Percentiles rank a stretch among this genome's conserved stretches.
These are phyloP conservation scores for Machimus atricapillus DNA, from an alignment of 2,888 invertebrate species.

Conservation along the genomic window DNA sequence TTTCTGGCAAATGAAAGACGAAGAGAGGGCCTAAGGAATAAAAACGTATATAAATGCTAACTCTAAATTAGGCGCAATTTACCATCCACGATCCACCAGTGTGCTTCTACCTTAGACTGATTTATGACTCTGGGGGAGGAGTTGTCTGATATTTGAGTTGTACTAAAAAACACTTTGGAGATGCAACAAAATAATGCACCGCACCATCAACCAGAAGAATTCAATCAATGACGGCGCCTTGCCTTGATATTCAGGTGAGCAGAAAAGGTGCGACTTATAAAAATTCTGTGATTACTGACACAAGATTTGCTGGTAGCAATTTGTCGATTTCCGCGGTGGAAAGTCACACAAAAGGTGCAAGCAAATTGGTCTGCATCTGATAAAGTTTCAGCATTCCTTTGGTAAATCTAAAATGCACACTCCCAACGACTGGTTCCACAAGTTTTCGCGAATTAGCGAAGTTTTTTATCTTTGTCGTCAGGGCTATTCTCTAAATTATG, in stretches of 20 bases:
- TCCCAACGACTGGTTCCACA: neutral
- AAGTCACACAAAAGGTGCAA: neutral
- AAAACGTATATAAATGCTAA: neutral
- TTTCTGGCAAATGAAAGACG: neutral
- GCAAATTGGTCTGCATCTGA: neutral
- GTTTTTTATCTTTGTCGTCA: neutral
- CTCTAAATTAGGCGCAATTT: neutral
- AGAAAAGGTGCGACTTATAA: neutral
- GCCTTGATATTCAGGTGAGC: neutral
- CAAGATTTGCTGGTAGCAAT: neutral
- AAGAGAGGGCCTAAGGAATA: neutral
- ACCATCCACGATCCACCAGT: neutral
- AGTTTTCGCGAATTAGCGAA: neutral
- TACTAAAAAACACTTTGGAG: neutral
- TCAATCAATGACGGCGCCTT: neutral
- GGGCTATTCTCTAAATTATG: neutral
- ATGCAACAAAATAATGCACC: neutral
- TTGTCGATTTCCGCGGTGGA: neutral
- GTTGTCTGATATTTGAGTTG: neutral
- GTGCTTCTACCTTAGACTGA: neutral
- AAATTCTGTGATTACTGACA: neutral
- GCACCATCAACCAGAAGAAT: neutral
- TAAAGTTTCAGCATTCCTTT: neutral
- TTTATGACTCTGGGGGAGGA: neutral
- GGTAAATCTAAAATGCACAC: neutral